A percentile compares a stretch with the other conserved stretches of the same genome.
Conservation (phyloP, 2,888 invertebrate species). For the Halictus quadricinctus region DNA sequence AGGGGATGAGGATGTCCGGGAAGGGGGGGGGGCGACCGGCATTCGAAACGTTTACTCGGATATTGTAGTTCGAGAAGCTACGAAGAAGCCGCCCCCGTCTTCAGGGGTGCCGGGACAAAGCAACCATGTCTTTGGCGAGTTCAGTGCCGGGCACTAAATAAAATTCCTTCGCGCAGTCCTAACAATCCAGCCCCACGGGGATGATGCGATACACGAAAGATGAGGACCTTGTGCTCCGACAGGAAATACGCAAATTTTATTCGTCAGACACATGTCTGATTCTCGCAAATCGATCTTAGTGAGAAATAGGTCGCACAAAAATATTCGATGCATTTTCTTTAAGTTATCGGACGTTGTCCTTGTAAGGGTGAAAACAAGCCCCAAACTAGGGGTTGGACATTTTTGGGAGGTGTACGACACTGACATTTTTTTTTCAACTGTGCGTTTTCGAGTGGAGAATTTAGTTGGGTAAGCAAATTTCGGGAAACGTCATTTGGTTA, state of each 20-base stretch:
- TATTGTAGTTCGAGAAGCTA: constrained; percentile 59
- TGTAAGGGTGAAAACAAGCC: not conserved
- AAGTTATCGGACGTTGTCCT: too few species aligned
- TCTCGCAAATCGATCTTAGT: too few species aligned
- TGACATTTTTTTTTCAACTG: too few species aligned
- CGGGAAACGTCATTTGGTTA: too few species aligned
- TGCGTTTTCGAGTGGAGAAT: too few species aligned
- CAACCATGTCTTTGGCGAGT: constrained; percentile 56
- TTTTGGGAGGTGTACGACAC: too few species aligned
- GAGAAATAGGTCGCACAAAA: too few species aligned
- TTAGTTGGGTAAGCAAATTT: too few species aligned
- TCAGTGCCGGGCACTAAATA: constrained; percentile 61
- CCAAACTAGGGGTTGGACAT: too few species aligned
- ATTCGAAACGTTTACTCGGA: constrained; percentile 55
- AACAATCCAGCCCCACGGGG: not conserved
- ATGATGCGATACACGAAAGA: not conserved
- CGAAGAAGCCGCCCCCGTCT: not conserved
- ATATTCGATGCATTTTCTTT: not conserved
- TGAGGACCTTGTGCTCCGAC: not conserved
- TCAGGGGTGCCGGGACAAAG: constrained; percentile 42
- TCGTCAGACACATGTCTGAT: too few species aligned
- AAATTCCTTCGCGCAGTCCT: constrained; percentile 53
- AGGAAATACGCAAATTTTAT: not conserved
- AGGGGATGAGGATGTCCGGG: not conserved
- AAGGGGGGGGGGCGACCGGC: not conserved